A percentile compares a stretch with the other conserved stretches of the same genome.
These are phyloP conservation scores for Eucera pruinosa DNA, from an alignment of 2,888 invertebrate species.

Conservation along the genomic window DNA sequence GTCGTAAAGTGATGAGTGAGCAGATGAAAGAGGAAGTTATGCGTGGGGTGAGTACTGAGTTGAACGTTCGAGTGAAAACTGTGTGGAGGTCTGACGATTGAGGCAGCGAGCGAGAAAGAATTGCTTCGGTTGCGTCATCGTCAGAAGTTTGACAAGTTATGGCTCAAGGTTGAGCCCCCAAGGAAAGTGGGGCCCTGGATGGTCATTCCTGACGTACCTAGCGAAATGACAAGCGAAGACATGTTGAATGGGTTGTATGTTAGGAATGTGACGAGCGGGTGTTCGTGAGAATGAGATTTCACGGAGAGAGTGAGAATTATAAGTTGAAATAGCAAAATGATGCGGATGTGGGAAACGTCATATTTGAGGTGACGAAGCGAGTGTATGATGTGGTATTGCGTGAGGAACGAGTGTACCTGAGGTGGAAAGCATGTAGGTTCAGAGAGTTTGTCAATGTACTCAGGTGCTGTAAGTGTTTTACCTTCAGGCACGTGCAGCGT, in stretches of 20 bases:
- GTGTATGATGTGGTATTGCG: too few species aligned
- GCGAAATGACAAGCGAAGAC: conserved; percentile 1
- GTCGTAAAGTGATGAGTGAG: neutral
- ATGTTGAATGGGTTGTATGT: conserved; percentile 16
- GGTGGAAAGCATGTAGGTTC: conserved; percentile 9
- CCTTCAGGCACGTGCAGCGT: too few species aligned
- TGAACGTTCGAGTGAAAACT: neutral
- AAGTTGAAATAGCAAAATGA: conserved; percentile 4
- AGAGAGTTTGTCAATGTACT: neutral
- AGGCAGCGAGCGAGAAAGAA: neutral
- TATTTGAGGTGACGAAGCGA: neutral
- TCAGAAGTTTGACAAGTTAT: neutral
- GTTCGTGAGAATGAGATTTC: too few species aligned
- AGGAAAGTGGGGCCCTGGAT: neutral
- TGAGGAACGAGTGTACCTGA: too few species aligned
- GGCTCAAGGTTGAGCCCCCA: neutral
- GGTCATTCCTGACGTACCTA: conserved; percentile 10
- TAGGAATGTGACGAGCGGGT: neutral
- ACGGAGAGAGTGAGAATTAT: conserved; percentile 10
- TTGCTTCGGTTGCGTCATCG: too few species aligned
- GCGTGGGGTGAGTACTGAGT: neutral
- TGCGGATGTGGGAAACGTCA: neutral
- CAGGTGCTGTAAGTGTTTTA: too few species aligned
- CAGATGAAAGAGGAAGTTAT: conserved; percentile 21
- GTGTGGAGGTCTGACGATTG: neutral